Conservation (phyloP, 1,140 invertebrate genomes). For the Bombus picipes region DNA sequence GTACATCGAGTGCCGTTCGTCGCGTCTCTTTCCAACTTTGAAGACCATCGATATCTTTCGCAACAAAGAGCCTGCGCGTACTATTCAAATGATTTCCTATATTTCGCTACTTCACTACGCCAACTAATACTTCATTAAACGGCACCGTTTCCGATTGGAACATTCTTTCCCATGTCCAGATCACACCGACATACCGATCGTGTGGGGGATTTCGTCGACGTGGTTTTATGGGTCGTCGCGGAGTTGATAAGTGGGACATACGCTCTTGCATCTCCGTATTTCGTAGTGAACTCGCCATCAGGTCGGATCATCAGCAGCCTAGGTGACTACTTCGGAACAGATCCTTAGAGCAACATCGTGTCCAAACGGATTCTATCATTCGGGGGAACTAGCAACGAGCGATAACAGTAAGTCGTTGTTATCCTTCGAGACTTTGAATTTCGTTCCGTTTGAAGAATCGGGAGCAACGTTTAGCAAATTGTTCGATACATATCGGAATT, state of each 20-base stretch:
- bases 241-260: slow-evolving; percentile 79
- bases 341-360: neutral
- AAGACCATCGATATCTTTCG: neutral
- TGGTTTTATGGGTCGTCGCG: slow-evolving; percentile 60
- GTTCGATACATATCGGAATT: too few relatives aligned
- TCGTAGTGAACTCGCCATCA: slow-evolving; percentile 75
- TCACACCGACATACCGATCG: neutral
- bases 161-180: neutral
- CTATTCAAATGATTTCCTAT: too few relatives aligned
- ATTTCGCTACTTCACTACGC: too few relatives aligned
- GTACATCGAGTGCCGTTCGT: too few relatives aligned
- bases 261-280: slow-evolving; percentile 79
- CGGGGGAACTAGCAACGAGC: too few relatives aligned
- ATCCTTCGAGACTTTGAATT: neutral
- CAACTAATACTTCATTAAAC: neutral
- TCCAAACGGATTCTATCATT: neutral
- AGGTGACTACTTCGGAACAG: neutral
- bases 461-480: neutral
- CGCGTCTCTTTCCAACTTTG: neutral
- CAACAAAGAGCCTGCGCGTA: fast-evolving
- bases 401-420: neutral
- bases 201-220: slow-evolving; percentile 62
- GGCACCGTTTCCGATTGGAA: too few relatives aligned
- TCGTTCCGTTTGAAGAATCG: neutral
- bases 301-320: slow-evolving; percentile 62